Base-by-base conservation (phyloP, 2,797 vertebrate genomes). In the Cyprinodon diabolis region DNA sequence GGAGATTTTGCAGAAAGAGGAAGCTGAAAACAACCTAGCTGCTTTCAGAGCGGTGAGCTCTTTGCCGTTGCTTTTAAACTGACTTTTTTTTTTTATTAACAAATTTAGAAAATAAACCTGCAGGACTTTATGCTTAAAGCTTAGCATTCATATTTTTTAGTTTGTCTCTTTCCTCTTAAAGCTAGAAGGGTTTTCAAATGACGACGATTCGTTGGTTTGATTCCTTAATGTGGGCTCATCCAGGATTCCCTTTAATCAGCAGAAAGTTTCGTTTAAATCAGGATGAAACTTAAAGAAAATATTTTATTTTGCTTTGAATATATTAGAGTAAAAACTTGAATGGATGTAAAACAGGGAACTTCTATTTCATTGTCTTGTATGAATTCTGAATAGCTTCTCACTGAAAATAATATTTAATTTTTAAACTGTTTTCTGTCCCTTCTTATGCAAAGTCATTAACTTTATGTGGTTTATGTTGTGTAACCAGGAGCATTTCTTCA, bases 11-110 rank as follows among this genome's bases (percentile, higher is more conserved):
- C 93, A 96, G 76, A 97, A 94, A 80, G 97, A 99, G 82, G 97
- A 99, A 17, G 97, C 97, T 17, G 97, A 99, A 83, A 97, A 96
- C 90, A 98, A 96, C 86, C 88, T 99, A 21, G 93, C 96, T 74
- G 96, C 96, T 71, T 99, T 98, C 95, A 94, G 97, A 93, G 95
- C 96, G 4, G 97, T 99, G 87, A 95, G 95, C 95, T 67, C 3
- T 15, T 21, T 6, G 48, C 62, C 17, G 52, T 8, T 7, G 19
- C 1, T 54, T 10, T 2, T 10, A 9, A 54, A 54, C 6, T n/a
- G 7, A 54, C 7, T 21, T 54, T n/a, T n/a, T n/a, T n/a, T n/a
- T n/a, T n/a, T n/a, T n/a, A 52, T 52, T 15, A 52, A 52, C 51
- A 21, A 0, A 52, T 52, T 52, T 52, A 19, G 17, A 52, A 21